Percentiles rank a stretch among this genome's conserved stretches.
Evolutionary conservation across 35 echinoderm and acorn worm genomes (phyloP).

Genomic region (Amphiura filiformis): DNA sequence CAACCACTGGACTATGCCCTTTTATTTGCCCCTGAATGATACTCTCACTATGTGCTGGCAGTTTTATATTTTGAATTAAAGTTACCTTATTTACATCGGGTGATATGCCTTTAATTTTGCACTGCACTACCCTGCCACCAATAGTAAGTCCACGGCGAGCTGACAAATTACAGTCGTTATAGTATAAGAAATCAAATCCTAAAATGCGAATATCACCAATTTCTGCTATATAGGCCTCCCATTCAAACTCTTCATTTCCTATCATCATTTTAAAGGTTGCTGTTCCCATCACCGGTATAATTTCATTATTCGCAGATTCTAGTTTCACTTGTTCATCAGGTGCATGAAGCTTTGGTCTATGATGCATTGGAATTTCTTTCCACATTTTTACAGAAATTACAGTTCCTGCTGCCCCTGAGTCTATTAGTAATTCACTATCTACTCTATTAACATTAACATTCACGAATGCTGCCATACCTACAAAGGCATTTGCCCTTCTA

Average conservation of each 20-base stretch:
- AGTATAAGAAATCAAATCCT: slow-evolving; percentile 56
- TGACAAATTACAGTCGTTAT: slow-evolving; percentile 39
- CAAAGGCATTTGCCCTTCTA: not conserved
- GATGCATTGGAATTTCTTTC: not conserved
- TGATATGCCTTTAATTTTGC: slow-evolving; percentile 29
- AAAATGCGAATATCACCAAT: slow-evolving; percentile 32
- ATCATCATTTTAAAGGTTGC: not conserved
- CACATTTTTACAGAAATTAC: not conserved
- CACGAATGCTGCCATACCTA: slow-evolving; percentile 10
- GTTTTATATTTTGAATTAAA: not conserved
- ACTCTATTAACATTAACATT: not conserved
- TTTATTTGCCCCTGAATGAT: slow-evolving; percentile 19
- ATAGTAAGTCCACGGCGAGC: slow-evolving; percentile 17
- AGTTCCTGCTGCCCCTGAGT: not conserved
- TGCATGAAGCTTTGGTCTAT: not conserved
- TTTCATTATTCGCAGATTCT: slow-evolving; percentile 8
- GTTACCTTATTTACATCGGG: slow-evolving; percentile 15
- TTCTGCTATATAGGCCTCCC: slow-evolving; percentile 39
- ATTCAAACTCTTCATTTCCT: slow-evolving; percentile 10
- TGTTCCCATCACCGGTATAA: not conserved
- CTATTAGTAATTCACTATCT: slow-evolving; percentile 3
- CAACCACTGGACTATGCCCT: not conserved
- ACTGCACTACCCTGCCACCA: slow-evolving; percentile 12
- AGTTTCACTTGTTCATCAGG: not conserved
- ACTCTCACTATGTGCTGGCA: slow-evolving; percentile 41